phyloP scores from a whole-genome alignment of 2,888 invertebrate species.

The Pachydiplax longipennis region DNA sequence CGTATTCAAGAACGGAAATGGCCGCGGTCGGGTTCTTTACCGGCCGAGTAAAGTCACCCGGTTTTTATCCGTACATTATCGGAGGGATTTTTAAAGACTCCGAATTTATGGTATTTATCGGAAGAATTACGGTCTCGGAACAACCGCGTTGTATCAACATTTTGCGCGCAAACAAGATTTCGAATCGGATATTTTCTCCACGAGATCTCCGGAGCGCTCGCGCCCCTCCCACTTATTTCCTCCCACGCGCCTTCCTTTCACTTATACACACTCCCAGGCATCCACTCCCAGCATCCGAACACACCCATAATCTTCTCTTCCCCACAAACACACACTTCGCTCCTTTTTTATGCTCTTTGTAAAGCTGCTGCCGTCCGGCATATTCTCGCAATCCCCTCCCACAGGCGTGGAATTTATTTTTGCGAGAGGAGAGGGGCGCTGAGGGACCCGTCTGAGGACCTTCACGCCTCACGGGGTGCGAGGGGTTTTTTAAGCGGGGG shows the following conservation, averaged over 20 bases:
- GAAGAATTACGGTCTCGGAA: not conserved
- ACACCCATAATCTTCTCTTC: not conserved
- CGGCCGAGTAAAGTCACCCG: too few relatives aligned
- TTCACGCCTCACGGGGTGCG: not conserved
- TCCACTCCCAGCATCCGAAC: not conserved
- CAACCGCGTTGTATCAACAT: not conserved
- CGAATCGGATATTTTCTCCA: not conserved
- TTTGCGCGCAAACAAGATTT: not conserved
- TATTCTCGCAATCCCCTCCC: not conserved
- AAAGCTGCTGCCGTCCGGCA: not conserved
- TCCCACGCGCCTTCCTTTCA: not conserved
- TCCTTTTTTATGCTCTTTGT: not conserved
- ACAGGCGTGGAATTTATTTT: not conserved
- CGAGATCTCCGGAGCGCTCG: not conserved
- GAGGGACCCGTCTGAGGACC: not conserved
- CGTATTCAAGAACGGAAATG: too few relatives aligned
- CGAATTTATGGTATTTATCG: not conserved
- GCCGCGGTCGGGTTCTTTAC: too few relatives aligned
- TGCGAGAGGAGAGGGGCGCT: not conserved
- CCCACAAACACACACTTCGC: not conserved
- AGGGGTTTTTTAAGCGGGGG: not conserved
- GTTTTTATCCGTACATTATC: too few relatives aligned
- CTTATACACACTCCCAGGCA: not conserved
- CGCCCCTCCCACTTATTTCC: not conserved
- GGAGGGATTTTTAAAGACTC: too few relatives aligned